Evolutionary conservation across 2,113 vertebrate genomes (phyloP).

Genomic region (Coryphaenoides rupestris): DNA sequence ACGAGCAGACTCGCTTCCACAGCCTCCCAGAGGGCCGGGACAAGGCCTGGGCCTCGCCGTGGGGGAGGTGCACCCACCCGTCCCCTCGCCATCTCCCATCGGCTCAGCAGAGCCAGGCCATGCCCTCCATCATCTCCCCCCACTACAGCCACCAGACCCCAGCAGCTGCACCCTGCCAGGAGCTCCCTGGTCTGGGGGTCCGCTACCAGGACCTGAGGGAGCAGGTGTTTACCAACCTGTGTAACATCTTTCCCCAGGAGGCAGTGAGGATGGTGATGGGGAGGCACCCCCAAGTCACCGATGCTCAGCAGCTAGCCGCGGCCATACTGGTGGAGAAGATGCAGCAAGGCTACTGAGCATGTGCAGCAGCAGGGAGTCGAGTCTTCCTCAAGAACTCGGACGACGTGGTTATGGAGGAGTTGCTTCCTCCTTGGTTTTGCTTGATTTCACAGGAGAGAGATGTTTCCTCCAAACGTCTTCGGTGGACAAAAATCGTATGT

Average conservation of each 20-base stretch:
- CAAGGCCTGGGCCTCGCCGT: slow-evolving; percentile 78
- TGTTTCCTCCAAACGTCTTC: not conserved
- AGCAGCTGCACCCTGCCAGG: slow-evolving; percentile 53
- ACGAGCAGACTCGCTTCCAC: slow-evolving; percentile 84
- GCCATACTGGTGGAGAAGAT: slow-evolving; percentile 90
- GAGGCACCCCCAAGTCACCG: slow-evolving; percentile 86
- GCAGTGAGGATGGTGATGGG: slow-evolving; percentile 90
- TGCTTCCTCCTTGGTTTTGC: no score
- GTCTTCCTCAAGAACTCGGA: not conserved
- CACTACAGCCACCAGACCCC: slow-evolving; percentile 25
- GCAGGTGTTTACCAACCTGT: slow-evolving; percentile 87
- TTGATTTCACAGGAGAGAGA: no score
- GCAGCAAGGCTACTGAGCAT: slow-evolving; percentile 80
- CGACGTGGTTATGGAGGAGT: no score
- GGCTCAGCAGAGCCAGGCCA: slow-evolving; percentile 39
- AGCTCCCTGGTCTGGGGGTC: slow-evolving; percentile 58
- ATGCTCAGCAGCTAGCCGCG: slow-evolving; percentile 93
- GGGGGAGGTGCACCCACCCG: slow-evolving; percentile 29
- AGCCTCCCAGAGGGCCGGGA: slow-evolving; percentile 80
- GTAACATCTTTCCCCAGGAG: slow-evolving; percentile 91
- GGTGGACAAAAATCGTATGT: not conserved
- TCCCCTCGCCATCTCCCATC: slow-evolving; percentile 49
- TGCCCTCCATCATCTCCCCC: slow-evolving; percentile 48
- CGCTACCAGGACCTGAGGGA: slow-evolving; percentile 83
- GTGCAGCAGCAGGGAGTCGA: not conserved